A percentile compares a stretch with the other conserved stretches of the same genome.
Conservation (phyloP, 2,113 vertebrate species). For the Amphiprion ocellaris region DNA sequence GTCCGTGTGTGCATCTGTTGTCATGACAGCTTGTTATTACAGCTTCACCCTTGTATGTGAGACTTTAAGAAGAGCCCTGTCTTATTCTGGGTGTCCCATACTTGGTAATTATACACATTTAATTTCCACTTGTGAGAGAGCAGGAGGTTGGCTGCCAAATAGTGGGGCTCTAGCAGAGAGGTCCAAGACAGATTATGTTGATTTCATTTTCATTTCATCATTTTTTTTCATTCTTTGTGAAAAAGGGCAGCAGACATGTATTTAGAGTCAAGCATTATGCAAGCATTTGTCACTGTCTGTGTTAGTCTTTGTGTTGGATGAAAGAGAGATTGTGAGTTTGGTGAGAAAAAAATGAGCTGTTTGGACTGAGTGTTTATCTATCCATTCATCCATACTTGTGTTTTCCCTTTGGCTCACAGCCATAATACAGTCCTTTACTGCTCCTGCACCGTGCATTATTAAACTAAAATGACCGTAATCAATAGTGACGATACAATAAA, state of each 20-base stretch:
- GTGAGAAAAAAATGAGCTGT: conserved; percentile 22
- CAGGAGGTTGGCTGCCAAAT: conserved; percentile 39
- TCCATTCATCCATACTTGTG: conserved; percentile 31
- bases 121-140: conserved; percentile 57
- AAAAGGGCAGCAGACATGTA: conserved; percentile 26
- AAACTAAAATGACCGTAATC: conserved; percentile 64
- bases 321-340: conserved; percentile 38
- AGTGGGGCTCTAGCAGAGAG: conserved; percentile 31
- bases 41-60: conserved; percentile 56
- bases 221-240: conserved; percentile 20
- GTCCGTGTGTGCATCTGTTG: conserved; percentile 35
- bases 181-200: conserved; percentile 22
- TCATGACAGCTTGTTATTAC: conserved; percentile 72
- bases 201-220: conserved; percentile 25
- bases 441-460: conserved; percentile 58
- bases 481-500: conserved; percentile 43
- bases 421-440: conserved; percentile 31
- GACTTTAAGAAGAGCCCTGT: conserved; percentile 56
- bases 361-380: conserved; percentile 41
- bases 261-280: conserved; percentile 30
- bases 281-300: conserved; percentile 50
- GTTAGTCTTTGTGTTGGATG: conserved; percentile 27
- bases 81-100: conserved; percentile 56
- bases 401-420: conserved; percentile 41
- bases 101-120: conserved; percentile 70